Evolutionary conservation across 2,888 invertebrate genomes (phyloP).

Genomic region (Polyploca ridens): DNA sequence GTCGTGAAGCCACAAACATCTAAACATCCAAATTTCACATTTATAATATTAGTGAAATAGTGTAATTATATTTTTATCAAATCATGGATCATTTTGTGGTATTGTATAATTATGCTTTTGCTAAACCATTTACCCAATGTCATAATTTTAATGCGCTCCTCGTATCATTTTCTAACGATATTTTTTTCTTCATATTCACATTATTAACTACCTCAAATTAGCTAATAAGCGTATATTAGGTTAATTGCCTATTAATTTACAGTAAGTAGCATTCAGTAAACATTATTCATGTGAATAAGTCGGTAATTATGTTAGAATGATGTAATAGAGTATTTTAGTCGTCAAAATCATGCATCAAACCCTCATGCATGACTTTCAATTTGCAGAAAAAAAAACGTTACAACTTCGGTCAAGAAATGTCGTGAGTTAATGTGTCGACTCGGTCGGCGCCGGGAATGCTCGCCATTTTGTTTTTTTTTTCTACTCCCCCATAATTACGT

Average conservation of each 20-base stretch:
- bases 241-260: slow-evolving; percentile 5
- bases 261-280: slow-evolving; percentile 1
- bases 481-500: slow-evolving; percentile 78
- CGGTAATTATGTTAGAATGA: slow-evolving; percentile 35
- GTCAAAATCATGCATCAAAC: slow-evolving; percentile 47
- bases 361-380: slow-evolving; percentile 70
- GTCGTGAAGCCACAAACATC: too few relatives aligned
- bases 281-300: slow-evolving; percentile 22
- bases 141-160: not conserved
- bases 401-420: slow-evolving; percentile 61
- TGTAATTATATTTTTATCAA: not conserved
- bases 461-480: slow-evolving; percentile 74
- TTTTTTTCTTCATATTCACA: not conserved
- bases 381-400: slow-evolving; percentile 57
- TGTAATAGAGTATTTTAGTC: slow-evolving; percentile 44
- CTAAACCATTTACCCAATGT: not conserved
- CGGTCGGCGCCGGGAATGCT: slow-evolving; percentile 66
- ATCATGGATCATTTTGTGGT: too few relatives aligned
- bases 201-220: not conserved
- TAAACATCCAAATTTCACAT: too few relatives aligned
- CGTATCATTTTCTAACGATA: not conserved
- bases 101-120: too few relatives aligned
- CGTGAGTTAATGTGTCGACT: slow-evolving; percentile 76
- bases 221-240: not conserved
- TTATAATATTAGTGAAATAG: too few relatives aligned